Evolutionary conservation across 2,113 vertebrate genomes (phyloP).

Genomic region (Notarius quadriscutis): DNA sequence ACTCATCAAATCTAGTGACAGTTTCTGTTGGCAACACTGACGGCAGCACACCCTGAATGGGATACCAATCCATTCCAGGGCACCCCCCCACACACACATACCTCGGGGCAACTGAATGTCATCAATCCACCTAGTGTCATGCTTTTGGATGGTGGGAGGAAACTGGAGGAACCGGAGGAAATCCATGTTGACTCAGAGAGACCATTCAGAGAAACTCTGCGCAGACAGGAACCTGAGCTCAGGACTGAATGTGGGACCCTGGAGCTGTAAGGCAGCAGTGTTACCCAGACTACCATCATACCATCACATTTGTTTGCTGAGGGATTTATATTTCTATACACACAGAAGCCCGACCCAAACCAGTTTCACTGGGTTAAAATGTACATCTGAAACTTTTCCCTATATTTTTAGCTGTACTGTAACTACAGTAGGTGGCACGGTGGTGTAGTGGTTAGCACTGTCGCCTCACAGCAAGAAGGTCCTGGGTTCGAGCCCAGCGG

Average conservation of each 20-base stretch:
- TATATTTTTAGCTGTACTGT: background rate
- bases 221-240: background rate
- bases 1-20: background rate
- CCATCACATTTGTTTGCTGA: background rate
- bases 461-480: too few relatives aligned
- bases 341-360: background rate
- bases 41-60: background rate
- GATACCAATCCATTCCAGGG: background rate
- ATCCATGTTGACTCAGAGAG: background rate
- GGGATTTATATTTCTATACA: background rate
- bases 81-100: background rate
- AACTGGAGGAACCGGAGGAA: background rate
- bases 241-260: background rate
- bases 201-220: background rate
- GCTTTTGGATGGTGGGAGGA: background rate
- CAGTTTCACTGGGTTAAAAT: background rate
- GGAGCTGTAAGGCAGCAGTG: background rate
- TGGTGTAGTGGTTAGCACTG: too few relatives aligned
- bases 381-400: background rate
- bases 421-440: background rate
- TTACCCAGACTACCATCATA: background rate
- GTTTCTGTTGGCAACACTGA: background rate
- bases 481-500: too few relatives aligned
- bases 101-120: background rate
- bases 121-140: background rate